Conservation (phyloP, 2,113 vertebrate genomes). For the Choloepus hoffmanni region DNA sequence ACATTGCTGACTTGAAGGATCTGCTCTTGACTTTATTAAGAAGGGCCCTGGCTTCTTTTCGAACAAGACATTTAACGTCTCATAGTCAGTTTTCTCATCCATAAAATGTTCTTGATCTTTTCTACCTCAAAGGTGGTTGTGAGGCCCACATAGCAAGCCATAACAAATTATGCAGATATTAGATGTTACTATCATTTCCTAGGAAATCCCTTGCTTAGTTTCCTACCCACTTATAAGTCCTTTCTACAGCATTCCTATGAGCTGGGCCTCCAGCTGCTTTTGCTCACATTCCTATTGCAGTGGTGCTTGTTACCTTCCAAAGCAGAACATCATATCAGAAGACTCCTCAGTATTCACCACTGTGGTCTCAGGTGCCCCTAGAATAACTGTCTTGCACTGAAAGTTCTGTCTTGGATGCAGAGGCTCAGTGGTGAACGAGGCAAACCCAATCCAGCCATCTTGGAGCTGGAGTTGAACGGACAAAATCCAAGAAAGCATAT, state of each 20-base stretch:
- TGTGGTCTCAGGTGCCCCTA: background rate
- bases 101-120: background rate
- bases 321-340: background rate
- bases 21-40: background rate
- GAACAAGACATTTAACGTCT: background rate
- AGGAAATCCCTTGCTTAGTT: background rate
- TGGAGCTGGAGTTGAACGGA: background rate
- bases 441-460: background rate
- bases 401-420: background rate
- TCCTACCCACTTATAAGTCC: background rate
- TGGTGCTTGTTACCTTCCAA: background rate
- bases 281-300: background rate
- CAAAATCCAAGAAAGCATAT: background rate
- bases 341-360: background rate
- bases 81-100: background rate
- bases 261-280: background rate
- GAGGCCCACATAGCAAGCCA: background rate
- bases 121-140: background rate
- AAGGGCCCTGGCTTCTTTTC: background rate
- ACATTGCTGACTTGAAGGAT: background rate
- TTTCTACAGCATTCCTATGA: background rate
- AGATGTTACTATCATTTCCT: background rate
- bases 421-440: background rate
- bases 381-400: background rate
- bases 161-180: background rate